Conservation (phyloP, 1,140 invertebrate species). For the Drosophila tropicalis region DNA sequence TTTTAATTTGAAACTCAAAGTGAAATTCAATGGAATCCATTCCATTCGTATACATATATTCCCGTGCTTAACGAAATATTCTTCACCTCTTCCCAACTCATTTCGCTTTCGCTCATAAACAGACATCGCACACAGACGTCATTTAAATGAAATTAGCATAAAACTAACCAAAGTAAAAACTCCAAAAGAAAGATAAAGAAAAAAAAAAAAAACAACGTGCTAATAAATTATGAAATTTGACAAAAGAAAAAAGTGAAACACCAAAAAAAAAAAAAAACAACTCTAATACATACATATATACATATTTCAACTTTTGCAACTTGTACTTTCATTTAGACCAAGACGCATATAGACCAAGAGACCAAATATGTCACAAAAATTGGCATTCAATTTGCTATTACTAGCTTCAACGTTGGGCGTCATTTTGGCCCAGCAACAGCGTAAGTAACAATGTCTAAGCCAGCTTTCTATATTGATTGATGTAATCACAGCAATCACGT, state of each 20-base stretch:
- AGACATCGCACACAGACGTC: conserved; percentile 36
- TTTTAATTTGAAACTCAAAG: conserved; percentile 22
- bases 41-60: background rate
- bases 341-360: conserved; percentile 28
- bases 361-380: conserved; percentile 50
- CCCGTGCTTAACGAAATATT: conserved; percentile 20
- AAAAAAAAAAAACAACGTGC: conserved; percentile 56
- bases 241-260: conserved; percentile 67
- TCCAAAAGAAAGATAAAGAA: too few species aligned
- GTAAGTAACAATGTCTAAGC: conserved; percentile 48
- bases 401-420: conserved; percentile 39
- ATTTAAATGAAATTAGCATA: conserved; percentile 67
- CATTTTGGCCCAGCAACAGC: conserved; percentile 61
- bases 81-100: conserved; percentile 41
- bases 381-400: conserved; percentile 59
- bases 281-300: conserved; percentile 18
- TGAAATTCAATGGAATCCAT: conserved; percentile 41
- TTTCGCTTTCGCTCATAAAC: conserved; percentile 67
- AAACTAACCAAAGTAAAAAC: conserved; percentile 6
- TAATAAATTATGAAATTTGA: conserved; percentile 75
- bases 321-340: conserved; percentile 72
- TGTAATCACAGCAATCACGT: conserved; percentile 3
- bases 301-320: conserved; percentile 43
- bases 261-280: conserved; percentile 6
- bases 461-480: conserved; percentile 5